Conservation (phyloP, 2,888 invertebrate genomes). For the Tholera decimalis region DNA sequence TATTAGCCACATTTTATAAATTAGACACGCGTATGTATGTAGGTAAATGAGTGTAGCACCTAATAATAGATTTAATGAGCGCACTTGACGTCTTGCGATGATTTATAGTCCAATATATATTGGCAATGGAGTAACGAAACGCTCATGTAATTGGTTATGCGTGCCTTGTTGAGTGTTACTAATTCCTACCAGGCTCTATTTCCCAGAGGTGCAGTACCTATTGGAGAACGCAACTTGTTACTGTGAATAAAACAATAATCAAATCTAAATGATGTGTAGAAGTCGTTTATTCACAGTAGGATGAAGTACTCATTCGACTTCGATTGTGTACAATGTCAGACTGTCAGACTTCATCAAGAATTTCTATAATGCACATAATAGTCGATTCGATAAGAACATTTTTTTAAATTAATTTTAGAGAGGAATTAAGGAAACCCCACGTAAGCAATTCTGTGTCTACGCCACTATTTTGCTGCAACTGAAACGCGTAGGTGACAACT, state of each 20-base stretch:
- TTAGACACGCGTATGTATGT: constrained; percentile 63
- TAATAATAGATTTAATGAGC: constrained; percentile 67
- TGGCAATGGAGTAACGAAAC: constrained; percentile 59
- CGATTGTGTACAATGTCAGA: not conserved
- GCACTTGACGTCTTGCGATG: constrained; percentile 57
- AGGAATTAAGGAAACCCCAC: not conserved
- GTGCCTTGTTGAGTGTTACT: constrained; percentile 61
- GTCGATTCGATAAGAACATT: too few relatives aligned
- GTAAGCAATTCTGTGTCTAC: not conserved
- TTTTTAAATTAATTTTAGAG: too few relatives aligned
- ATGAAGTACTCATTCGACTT: not conserved
- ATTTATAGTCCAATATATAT: constrained; percentile 65
- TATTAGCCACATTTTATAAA: constrained; percentile 64
- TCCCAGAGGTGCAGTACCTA: constrained; percentile 35
- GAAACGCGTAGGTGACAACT: not conserved
- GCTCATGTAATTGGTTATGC: constrained; percentile 61
- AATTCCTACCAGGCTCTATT: constrained; percentile 58
- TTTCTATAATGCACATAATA: too few relatives aligned
- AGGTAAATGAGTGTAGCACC: constrained; percentile 63
- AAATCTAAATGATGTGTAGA: not conserved
- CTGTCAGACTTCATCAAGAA: too few relatives aligned
- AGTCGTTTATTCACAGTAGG: not conserved
- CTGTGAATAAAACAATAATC: constrained; percentile 13
- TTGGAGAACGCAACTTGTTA: constrained; percentile 12
- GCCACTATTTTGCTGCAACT: not conserved